Percentiles rank a stretch among this genome's conserved stretches.
Evolutionary conservation across 2,888 invertebrate genomes (phyloP).

Genomic region (Lobophora halterata): DNA sequence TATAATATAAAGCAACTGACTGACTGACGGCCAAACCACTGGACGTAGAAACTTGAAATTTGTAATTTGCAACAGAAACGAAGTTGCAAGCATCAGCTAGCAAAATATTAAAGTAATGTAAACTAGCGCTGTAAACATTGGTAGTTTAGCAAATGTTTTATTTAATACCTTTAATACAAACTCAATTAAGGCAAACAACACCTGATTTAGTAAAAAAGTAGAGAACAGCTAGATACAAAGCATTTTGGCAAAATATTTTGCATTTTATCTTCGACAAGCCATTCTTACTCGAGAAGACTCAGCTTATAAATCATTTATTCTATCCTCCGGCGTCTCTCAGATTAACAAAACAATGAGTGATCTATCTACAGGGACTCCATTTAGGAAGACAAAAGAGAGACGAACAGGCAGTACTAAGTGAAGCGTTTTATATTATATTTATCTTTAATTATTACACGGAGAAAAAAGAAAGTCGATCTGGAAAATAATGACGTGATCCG

Average conservation of each 20-base stretch:
- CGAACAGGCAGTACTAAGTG: conserved; percentile 56
- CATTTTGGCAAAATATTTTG: conserved; percentile 13
- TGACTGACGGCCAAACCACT: too few relatives aligned
- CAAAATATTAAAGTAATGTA: too few relatives aligned
- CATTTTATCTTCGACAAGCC: conserved; percentile 26
- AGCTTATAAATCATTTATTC: conserved; percentile 75
- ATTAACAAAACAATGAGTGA: conserved; percentile 76
- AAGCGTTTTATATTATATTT: conserved; percentile 78
- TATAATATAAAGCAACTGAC: too few relatives aligned
- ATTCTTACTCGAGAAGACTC: conserved; percentile 26
- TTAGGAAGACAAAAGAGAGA: conserved; percentile 68
- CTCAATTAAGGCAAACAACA: too few relatives aligned
- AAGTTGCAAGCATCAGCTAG: too few relatives aligned
- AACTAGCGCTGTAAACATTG: too few relatives aligned
- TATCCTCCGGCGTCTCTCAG: conserved; percentile 54
- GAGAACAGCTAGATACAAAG: conserved; percentile 9
- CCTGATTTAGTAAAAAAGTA: conserved; percentile 17
- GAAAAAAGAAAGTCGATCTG: conserved; percentile 50
- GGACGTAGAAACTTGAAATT: too few relatives aligned
- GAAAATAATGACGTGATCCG: conserved; percentile 72
- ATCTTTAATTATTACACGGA: conserved; percentile 77
- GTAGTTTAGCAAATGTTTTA: too few relatives aligned
- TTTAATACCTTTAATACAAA: too few relatives aligned
- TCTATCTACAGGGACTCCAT: conserved; percentile 69
- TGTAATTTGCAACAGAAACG: too few relatives aligned